These are phyloP conservation scores for Chaetura pelagica DNA, from an alignment of 2,113 vertebrate genomes.

Conservation along the genomic window DNA sequence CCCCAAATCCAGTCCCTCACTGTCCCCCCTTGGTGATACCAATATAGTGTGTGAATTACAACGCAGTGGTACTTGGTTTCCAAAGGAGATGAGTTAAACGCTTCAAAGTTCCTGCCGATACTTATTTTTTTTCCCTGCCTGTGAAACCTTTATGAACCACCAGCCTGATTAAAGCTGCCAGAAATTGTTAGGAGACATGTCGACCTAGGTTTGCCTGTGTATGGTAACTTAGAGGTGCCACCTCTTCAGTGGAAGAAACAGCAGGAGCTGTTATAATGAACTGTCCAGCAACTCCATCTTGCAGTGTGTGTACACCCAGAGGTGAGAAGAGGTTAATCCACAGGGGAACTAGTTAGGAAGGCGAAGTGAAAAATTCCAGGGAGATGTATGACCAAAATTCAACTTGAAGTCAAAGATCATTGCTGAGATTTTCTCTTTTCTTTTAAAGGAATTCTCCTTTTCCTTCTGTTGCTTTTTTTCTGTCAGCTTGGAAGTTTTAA, in stretches of 20 bases:
- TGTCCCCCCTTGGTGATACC: rapidly evolving
- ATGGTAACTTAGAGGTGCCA: background rate
- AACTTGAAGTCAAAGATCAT: background rate
- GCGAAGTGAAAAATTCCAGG: background rate
- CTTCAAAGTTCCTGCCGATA: slow-evolving; percentile 47
- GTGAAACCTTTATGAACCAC: background rate
- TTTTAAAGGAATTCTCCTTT: background rate
- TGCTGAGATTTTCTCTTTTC: background rate
- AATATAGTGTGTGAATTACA: background rate
- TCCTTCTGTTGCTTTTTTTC: background rate
- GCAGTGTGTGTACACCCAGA: slow-evolving; percentile 30
- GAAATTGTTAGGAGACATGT: slow-evolving; percentile 21
- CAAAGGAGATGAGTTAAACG: slow-evolving; percentile 54
- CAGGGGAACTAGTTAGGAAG: slow-evolving; percentile 65
- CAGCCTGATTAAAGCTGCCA: slow-evolving; percentile 33
- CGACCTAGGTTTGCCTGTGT: background rate
- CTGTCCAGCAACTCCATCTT: slow-evolving; percentile 30
- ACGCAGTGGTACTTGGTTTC: background rate
- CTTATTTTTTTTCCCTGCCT: background rate
- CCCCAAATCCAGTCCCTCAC: background rate
- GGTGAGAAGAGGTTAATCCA: slow-evolving; percentile 74
- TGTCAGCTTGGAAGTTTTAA: background rate
- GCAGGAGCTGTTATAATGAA: slow-evolving; percentile 76
- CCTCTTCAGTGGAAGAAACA: slow-evolving; percentile 50
- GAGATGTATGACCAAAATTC: slow-evolving; percentile 2